Evolutionary conservation across 2,113 vertebrate genomes (phyloP).

Genomic region (Meles meles): DNA sequence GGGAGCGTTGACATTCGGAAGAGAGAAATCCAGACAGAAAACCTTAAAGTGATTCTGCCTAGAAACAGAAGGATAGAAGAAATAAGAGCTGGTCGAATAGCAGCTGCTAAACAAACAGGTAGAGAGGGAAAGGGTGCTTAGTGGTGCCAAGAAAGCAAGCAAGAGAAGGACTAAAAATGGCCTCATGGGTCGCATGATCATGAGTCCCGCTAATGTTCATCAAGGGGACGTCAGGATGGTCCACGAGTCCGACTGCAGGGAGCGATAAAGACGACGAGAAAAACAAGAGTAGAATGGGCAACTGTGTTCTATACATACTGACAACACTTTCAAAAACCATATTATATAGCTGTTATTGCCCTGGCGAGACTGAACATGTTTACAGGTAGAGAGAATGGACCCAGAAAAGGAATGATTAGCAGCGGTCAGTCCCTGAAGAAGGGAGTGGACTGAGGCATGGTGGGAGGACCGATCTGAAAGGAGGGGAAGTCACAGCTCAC

Average conservation of each 20-base stretch:
- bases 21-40: not conserved
- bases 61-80: not conserved
- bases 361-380: not conserved
- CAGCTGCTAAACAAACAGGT: not conserved
- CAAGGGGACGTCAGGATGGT: not conserved
- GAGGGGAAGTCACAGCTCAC: not conserved
- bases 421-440: not conserved
- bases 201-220: not conserved
- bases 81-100: not conserved
- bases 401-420: not conserved
- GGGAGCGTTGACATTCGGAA: not conserved
- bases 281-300: not conserved
- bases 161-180: not conserved
- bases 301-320: not conserved
- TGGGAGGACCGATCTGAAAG: not conserved
- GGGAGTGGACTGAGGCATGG: not conserved
- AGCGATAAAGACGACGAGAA: too few species aligned
- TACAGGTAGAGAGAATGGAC: not conserved
- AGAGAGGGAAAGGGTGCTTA: not conserved
- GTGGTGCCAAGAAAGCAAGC: not conserved
- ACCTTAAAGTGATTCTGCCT: not conserved
- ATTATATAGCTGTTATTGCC: not conserved
- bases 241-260: not conserved
- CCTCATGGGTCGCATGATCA: not conserved
- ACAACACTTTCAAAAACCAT: not conserved